Evolutionary conservation across 2,113 vertebrate species (phyloP).

Genomic region (Chrysochloris asiatica): DNA sequence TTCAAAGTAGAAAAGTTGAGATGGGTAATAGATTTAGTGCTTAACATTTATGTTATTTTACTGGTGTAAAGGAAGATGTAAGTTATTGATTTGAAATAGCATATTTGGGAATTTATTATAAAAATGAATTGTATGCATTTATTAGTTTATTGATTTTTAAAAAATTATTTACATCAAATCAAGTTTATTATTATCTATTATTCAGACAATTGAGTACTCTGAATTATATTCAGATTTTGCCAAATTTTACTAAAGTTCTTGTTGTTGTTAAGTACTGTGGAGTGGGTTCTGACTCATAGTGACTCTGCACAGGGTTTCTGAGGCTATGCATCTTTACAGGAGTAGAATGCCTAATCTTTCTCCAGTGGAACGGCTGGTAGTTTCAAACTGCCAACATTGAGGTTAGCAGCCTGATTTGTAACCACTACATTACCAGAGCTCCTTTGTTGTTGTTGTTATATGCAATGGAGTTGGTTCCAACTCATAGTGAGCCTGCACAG

Average conservation of each 20-base stretch:
- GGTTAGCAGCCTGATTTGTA: no score
- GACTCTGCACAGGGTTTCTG: no score
- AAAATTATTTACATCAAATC: constrained; percentile 34
- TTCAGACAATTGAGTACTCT: constrained; percentile 23
- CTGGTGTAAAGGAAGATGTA: neutral
- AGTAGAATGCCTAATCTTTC: no score
- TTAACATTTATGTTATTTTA: constrained; percentile 24
- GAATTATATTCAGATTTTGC: neutral
- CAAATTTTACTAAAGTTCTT: constrained; percentile 1
- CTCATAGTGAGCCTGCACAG: no score
- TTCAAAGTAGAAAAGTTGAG: constrained; percentile 27
- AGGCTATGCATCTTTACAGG: no score
- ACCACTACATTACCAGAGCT: no score
- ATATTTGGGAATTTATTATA: neutral
- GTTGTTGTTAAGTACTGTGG: no score
- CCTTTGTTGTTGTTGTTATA: no score
- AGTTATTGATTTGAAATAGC: neutral
- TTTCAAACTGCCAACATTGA: no score
- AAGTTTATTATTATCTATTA: neutral
- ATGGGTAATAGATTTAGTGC: neutral
- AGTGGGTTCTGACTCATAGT: no score
- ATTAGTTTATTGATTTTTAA: constrained; percentile 34
- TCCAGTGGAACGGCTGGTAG: no score
- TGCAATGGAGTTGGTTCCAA: no score
- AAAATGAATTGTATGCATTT: neutral